These are phyloP conservation scores for Cacoxenus indagator DNA, from an alignment of 2,888 invertebrate genomes.

Conservation along the genomic window DNA sequence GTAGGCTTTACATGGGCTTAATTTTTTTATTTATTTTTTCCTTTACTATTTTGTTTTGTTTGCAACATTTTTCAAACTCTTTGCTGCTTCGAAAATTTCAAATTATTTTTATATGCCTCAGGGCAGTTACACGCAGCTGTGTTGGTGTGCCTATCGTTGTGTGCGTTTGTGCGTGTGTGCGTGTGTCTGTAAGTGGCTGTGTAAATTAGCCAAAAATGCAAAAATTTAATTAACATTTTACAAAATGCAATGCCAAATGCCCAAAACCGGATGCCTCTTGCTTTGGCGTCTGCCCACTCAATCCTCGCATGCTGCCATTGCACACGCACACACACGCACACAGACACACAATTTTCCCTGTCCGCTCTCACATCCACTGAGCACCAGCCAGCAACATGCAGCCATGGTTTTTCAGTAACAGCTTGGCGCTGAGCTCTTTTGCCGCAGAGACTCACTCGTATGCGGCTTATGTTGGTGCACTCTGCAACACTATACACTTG, in stretches of 20 bases:
- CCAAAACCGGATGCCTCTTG: too few species aligned
- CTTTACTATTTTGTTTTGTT: too few species aligned
- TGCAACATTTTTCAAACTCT: too few species aligned
- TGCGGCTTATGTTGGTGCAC: slow-evolving; percentile 23
- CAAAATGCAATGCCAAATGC: neutral
- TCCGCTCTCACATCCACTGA: neutral
- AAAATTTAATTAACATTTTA: slow-evolving; percentile 60
- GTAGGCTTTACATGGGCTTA: too few species aligned
- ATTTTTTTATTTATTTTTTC: too few species aligned
- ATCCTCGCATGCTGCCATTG: slow-evolving; percentile 4
- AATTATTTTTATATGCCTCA: too few species aligned
- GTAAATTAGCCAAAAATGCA: slow-evolving; percentile 26
- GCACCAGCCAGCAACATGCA: too few species aligned
- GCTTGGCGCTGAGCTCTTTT: slow-evolving; percentile 3
- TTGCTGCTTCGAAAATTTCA: too few species aligned
- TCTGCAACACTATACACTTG: neutral
- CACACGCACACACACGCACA: neutral
- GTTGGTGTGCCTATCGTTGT: neutral
- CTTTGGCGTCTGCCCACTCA: neutral
- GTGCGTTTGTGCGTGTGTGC: slow-evolving; percentile 6
- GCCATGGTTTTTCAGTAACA: neutral
- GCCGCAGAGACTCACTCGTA: slow-evolving; percentile 38
- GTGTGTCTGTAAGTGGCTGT: slow-evolving; percentile 10
- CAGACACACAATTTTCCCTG: slow-evolving; percentile 12
- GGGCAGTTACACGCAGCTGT: too few species aligned